Base-by-base conservation (phyloP, 2,797 vertebrate genomes). In the Lagodon rhomboides region DNA sequence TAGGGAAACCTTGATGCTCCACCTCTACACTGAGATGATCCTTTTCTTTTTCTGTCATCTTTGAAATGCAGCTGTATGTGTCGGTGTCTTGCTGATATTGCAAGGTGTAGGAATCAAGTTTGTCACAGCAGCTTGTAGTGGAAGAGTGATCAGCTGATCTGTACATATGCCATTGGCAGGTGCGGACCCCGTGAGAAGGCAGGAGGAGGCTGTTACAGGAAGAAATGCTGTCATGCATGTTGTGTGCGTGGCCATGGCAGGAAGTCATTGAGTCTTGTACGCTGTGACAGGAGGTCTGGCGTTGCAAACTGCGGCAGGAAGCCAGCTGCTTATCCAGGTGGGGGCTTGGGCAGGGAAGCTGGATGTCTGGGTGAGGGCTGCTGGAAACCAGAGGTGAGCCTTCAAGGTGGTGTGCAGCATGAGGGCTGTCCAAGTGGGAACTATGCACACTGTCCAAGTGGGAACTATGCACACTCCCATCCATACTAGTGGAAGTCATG, bases 401-500 rank as follows among this genome's bases (percentile, higher is more conserved):
- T 3, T 96, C 96, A 61, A 94, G 92, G 54, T 96, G 96, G 0
- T 96, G 95, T 0, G 90, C 93, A 68, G 96, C 95, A 77, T 95
- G 94, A 49, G 96, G 94, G 89, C 96, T 98, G 92, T 97, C 97
- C 11, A 97, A 92, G 80, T 94, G 95, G 0, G 97, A 97, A 85
- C 97, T 97, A 82, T 90, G 96, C 54, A 96, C 93, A 66, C 97
- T 97, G 92, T 97, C 97, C 11, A 97, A 92, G 80, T 94, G 95
- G 0, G 97, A 97, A 85, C 97, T 97, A 82, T 90, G 96, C 54
- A 96, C 93, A 66, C 97, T 97, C 55, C 90, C 92, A 73, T 97
- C 97, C 25, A 98, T 96, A 8, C 96, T 96, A 73, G 96, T 96
- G 20, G 98, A 97, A 10, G 96, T 92, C 93, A 98, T 94, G 85